These are phyloP conservation scores for Aldabrachelys gigantea DNA, from an alignment of 2,113 vertebrate genomes.

Conservation along the genomic window DNA sequence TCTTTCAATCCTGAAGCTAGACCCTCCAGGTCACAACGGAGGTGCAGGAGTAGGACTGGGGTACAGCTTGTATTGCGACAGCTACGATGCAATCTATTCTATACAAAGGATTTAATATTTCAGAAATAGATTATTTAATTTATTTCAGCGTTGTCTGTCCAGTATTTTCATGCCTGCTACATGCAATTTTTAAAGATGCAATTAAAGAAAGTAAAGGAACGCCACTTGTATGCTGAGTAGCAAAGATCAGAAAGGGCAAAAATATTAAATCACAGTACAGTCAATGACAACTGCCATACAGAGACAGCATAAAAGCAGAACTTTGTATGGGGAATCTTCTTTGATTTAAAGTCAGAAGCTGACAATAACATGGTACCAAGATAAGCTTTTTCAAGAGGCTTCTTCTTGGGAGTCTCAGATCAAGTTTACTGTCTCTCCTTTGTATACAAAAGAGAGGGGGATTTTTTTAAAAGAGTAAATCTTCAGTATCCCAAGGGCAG, in stretches of 20 bases:
- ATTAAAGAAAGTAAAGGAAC: background rate
- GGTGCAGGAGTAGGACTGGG: background rate
- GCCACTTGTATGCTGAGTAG: background rate
- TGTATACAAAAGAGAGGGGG: background rate
- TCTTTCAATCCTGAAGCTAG: background rate
- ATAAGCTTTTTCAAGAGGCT: background rate
- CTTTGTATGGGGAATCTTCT: background rate
- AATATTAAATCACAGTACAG: background rate
- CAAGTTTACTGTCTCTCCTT: background rate
- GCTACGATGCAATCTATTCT: background rate
- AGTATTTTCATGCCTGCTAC: background rate
- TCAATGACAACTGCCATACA: background rate
- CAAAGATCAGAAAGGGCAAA: background rate
- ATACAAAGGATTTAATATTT: background rate
- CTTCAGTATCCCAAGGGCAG: background rate
- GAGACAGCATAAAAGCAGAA: conserved; percentile 2
- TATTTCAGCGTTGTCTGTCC: background rate
- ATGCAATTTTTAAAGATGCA: background rate
- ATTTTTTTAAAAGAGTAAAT: background rate
- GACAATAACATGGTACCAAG: background rate
- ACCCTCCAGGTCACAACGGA: background rate
- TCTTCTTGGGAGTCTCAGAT: background rate
- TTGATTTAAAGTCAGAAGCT: conserved; percentile 13
- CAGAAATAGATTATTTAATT: background rate
- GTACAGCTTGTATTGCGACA: background rate